phyloP scores from a whole-genome alignment of 1,140 invertebrate species.

The Drosophila carrolli region DNA sequence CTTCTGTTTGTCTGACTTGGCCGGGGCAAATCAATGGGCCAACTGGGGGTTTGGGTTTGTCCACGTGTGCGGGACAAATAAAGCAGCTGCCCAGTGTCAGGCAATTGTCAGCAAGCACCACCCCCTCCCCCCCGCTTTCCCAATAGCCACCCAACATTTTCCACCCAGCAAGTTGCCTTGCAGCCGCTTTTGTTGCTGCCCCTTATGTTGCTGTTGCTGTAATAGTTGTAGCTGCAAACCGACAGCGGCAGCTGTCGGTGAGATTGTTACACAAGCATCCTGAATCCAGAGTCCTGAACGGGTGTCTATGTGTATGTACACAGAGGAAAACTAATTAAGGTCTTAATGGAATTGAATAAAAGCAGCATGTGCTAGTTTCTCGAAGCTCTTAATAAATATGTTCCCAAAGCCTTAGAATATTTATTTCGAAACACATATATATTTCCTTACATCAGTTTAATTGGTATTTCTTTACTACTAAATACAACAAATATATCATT shows the following conservation, averaged over 20 bases:
- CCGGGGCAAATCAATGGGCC: constrained; percentile 35
- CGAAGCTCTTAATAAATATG: too few species aligned
- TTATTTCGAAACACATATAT: too few species aligned
- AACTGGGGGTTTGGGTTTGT: not conserved
- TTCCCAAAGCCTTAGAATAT: too few species aligned
- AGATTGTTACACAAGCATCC: constrained; percentile 69
- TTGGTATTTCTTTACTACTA: too few species aligned
- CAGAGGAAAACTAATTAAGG: not conserved
- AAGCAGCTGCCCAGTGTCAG: constrained; percentile 75
- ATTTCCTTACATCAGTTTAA: too few species aligned
- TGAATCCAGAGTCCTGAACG: constrained; percentile 16
- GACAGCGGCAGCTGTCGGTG: constrained; percentile 80
- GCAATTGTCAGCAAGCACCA: constrained; percentile 68
- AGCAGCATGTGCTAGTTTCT: too few species aligned
- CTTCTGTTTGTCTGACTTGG: constrained; percentile 61
- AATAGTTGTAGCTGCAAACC: constrained; percentile 77
- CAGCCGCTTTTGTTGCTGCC: constrained; percentile 16
- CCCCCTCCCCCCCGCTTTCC: not conserved
- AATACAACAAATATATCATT: too few species aligned
- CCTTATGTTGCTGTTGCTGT: constrained; percentile 50
- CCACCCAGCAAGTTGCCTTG: constrained; percentile 19
- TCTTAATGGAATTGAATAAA: too few species aligned
- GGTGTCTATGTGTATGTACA: constrained; percentile 12
- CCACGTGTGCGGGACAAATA: constrained; percentile 71
- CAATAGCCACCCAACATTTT: not conserved